Percentiles rank a stretch among this genome's conserved stretches.
Evolutionary conservation across 2,888 invertebrate genomes (phyloP).

Genomic region (Tenthredo distinguenda): DNA sequence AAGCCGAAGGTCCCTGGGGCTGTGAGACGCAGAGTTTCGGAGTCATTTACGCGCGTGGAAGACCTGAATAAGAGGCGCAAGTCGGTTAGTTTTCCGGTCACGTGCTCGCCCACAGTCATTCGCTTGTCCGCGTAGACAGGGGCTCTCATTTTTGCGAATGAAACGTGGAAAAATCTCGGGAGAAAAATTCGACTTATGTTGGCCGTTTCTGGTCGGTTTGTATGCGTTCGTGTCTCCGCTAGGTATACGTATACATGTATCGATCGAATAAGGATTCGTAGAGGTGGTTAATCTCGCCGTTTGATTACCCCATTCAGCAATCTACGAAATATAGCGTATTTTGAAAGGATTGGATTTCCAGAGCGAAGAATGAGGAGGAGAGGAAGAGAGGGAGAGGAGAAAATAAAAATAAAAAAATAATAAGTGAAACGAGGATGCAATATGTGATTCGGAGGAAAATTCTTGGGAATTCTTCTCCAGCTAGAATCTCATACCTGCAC

Average conservation of each 20-base stretch:
- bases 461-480: slow-evolving; percentile 25
- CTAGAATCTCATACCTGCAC: background rate
- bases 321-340: background rate
- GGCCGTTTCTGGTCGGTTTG: background rate
- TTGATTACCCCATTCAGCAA: background rate
- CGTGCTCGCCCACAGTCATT: slow-evolving; percentile 74
- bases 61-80: slow-evolving; percentile 47
- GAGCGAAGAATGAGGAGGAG: background rate
- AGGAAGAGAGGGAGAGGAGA: background rate
- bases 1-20: slow-evolving; percentile 39
- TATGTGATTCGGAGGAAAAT: slow-evolving; percentile 32
- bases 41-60: slow-evolving; percentile 64
- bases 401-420: background rate
- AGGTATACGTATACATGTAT: background rate
- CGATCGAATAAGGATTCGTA: background rate
- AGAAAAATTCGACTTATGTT: background rate
- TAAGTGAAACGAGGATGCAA: slow-evolving; percentile 18
- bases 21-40: slow-evolving; percentile 60
- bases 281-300: background rate
- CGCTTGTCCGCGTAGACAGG: slow-evolving; percentile 70
- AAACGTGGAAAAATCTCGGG: background rate
- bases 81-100: slow-evolving; percentile 69
- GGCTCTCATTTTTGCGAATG: slow-evolving; percentile 64
- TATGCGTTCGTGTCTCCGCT: background rate
- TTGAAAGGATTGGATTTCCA: slow-evolving; percentile 7